Evolutionary conservation across 2,888 invertebrate genomes (phyloP).

Genomic region (Drosophila incognita): DNA sequence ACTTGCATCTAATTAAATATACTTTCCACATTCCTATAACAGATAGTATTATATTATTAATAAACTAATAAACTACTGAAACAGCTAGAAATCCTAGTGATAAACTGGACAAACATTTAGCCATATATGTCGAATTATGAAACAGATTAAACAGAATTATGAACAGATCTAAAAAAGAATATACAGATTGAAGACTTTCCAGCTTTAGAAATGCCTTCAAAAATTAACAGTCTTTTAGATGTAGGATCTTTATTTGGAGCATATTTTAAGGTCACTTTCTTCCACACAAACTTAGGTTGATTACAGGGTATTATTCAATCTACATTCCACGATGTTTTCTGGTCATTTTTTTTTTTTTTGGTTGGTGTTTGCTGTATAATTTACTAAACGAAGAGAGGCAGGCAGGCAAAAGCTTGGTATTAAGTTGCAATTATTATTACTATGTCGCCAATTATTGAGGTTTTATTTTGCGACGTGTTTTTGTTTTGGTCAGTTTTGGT

Average conservation of each 20-base stretch:
- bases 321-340: not conserved
- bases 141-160: no score
- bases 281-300: not conserved
- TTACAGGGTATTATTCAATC: not conserved
- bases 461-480: slow-evolving; percentile 77
- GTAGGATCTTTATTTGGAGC: not conserved
- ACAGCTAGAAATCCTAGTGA: no score
- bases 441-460: slow-evolving; percentile 78
- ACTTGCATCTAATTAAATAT: not conserved
- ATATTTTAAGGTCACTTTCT: not conserved
- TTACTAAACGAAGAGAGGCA: slow-evolving; percentile 78
- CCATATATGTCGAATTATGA: no score
- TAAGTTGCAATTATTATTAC: slow-evolving; percentile 68
- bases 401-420: slow-evolving; percentile 76
- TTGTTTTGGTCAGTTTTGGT: slow-evolving; percentile 50
- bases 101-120: no score
- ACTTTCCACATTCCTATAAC: not conserved
- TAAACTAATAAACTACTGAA: no score
- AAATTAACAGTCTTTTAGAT: fast-evolving
- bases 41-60: not conserved
- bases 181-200: no score
- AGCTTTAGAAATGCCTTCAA: not conserved
- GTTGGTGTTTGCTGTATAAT: slow-evolving; percentile 73
- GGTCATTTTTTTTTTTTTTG: slow-evolving; percentile 23
- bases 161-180: no score